Base-by-base conservation (phyloP, 2,797 vertebrate genomes). In the Nasua narica region DNA sequence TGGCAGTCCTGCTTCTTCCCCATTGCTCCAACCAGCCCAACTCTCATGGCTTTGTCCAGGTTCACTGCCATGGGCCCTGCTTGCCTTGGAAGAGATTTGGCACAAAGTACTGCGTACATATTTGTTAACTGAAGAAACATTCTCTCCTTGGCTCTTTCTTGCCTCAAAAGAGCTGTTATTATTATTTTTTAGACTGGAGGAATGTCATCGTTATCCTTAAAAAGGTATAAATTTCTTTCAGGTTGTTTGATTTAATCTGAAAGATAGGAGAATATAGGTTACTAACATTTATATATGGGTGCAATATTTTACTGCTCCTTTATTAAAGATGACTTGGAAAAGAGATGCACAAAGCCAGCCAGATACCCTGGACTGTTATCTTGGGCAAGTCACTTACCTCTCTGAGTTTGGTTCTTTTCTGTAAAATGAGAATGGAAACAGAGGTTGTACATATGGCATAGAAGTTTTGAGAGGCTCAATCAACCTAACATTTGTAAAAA, bases 371-470 rank as follows among this genome's bases (percentile, higher is more conserved):
- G 50, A 29, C 46, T 76, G 3, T 77, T 93, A n/a, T 78, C 58
- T 85, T 48, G 54, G 92, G n/a, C 48, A 62, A 91, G 12, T 76
- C 25, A 35, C 67, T 82, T 82, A 52, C 54, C 11, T 93, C 85
- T 85, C 25, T 50, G 90, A 95, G 21, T 11, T 79, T 85, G 35
- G 7, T 65, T 91, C 32, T 89, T 90, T 87, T 62, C 29, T 89
- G 7, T 50, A 91, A 89, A 90, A 84, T 37, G 25, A 94, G 87
- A 95, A 79, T 27, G 84, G 70, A 90, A 82, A 84, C 58, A 82
- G 60, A 90, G 52, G 52, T 78, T 14, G 10, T 37, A 90, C 37
- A 4, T 58, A 70, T 29, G 52, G 52, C 54, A 27, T 2, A 46
- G 65, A 76, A 46, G 25, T 76, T 93, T 74, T 81, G 19, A 56